Evolutionary conservation across 30 jellyfish, hydroid and myxozoan genomes (phyloP), one percentile per base, ranked within the genome.

Genomic region (Catostylus mosaicus): DNA sequence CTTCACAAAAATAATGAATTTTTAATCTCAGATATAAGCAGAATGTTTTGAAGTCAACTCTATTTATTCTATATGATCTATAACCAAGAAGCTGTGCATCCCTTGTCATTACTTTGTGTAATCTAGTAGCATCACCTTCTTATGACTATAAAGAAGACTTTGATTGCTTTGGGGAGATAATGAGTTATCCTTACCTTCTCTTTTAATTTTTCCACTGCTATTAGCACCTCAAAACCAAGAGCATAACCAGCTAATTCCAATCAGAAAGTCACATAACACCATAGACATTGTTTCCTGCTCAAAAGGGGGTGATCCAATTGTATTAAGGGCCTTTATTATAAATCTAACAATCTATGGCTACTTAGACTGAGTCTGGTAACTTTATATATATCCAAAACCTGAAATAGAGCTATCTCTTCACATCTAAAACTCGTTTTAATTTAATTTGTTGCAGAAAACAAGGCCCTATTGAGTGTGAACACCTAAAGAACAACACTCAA

Each of bases 391-490:
- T 40, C 54, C 7, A 40, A 40, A 40, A n/a, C n/a, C n/a, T n/a
- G n/a, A n/a, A n/a, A n/a, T n/a, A n/a, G n/a, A n/a, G n/a, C n/a
- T n/a, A n/a, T n/a, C n/a, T n/a, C n/a, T n/a, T n/a, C n/a, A n/a
- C n/a, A n/a, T n/a, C n/a, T n/a, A n/a, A n/a, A n/a, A n/a, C n/a
- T n/a, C n/a, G n/a, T n/a, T n/a, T n/a, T n/a, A n/a, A n/a, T n/a
- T n/a, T n/a, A n/a, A n/a, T n/a, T n/a, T n/a, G n/a, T n/a, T n/a
- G n/a, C n/a, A 95, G 99, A 67, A 67, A 85, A 11, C 96, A 84
- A 46, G 99, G 99, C 26, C 97, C 97, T 45, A 85, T 95, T 4
- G 99, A 95, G 45, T 95, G 99, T 57, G 93, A 89, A 8, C 88
- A 77, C 46, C 59, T 95, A 86, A 82, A 77, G 71, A 95, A 95